phyloP scores from a whole-genome alignment of 2,797 vertebrate genomes.

The Borostomias antarcticus region DNA sequence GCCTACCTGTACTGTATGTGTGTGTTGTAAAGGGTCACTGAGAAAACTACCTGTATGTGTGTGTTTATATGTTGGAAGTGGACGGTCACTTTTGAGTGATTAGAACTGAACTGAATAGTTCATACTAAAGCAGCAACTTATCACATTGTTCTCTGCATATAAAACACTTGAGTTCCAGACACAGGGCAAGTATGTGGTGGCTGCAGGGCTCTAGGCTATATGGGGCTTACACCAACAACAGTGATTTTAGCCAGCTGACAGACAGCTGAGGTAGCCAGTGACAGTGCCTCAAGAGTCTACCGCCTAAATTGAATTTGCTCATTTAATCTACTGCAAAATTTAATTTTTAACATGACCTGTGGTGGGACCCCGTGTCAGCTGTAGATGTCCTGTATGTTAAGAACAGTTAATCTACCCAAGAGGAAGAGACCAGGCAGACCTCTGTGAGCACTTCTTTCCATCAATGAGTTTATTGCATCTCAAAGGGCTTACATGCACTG shows the following conservation, averaged over 20 bases:
- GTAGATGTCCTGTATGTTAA: background rate
- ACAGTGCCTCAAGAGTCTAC: too few species aligned
- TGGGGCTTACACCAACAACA: background rate
- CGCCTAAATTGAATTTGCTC: too few species aligned
- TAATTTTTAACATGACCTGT: too few species aligned
- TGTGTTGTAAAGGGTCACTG: too few species aligned
- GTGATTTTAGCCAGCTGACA: too few species aligned
- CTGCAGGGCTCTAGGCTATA: background rate
- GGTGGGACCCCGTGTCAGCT: background rate
- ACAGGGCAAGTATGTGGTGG: background rate
- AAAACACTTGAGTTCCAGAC: too few species aligned
- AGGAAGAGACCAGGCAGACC: conserved; percentile 18
- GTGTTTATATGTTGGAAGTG: conserved; percentile 17
- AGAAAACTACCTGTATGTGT: conserved; percentile 51
- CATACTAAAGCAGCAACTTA: too few species aligned
- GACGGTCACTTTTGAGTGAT: background rate
- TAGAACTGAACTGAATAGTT: too few species aligned
- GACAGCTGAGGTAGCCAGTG: too few species aligned
- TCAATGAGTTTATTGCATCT: conserved; percentile 99
- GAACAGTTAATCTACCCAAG: background rate
- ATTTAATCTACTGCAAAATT: too few species aligned
- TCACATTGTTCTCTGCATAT: background rate
- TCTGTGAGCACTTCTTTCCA: conserved; percentile 74
- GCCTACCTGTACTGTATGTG: conserved; percentile 50
- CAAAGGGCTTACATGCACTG: conserved; percentile 97